Evolutionary conservation across 2,888 invertebrate species (phyloP).

Genomic region (Pycnomerus fuliginosus): DNA sequence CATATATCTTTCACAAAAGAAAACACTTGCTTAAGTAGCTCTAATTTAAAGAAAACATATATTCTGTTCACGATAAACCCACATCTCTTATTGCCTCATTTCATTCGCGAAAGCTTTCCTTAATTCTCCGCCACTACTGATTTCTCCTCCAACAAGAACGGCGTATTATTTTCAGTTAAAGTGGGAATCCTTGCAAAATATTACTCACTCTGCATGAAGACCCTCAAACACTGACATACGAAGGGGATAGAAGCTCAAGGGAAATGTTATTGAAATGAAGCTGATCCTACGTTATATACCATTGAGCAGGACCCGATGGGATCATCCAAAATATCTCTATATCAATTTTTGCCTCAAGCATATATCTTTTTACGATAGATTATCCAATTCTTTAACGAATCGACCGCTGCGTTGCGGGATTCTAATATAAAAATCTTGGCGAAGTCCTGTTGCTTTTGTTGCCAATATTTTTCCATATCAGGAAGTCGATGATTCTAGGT

Average conservation of each 20-base stretch:
- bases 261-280: slow-evolving; percentile 37
- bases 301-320: slow-evolving; percentile 27
- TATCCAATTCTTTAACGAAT: slow-evolving; percentile 20
- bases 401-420: no score
- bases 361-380: slow-evolving; percentile 20
- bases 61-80: slow-evolving; percentile 19
- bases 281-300: slow-evolving; percentile 29
- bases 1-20: slow-evolving; percentile 24
- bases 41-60: slow-evolving; percentile 26
- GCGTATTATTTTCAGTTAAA: slow-evolving; percentile 10
- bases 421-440: no score
- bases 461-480: no score
- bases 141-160: slow-evolving; percentile 7
- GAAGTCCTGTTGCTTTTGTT: no score
- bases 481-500: no score
- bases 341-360: slow-evolving; percentile 28
- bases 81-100: slow-evolving; percentile 18
- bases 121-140: slow-evolving; percentile 14
- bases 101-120: slow-evolving; percentile 18
- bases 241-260: slow-evolving; percentile 30
- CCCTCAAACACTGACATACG: slow-evolving; percentile 30
- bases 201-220: slow-evolving; percentile 29
- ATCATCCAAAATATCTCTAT: slow-evolving; percentile 31
- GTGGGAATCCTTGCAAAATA: slow-evolving; percentile 5
- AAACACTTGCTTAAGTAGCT: slow-evolving; percentile 25